Evolutionary conservation across 2,888 invertebrate species (phyloP), one percentile per base, ranked within the genome.

Genomic region (Glaucopsyche alexis): DNA sequence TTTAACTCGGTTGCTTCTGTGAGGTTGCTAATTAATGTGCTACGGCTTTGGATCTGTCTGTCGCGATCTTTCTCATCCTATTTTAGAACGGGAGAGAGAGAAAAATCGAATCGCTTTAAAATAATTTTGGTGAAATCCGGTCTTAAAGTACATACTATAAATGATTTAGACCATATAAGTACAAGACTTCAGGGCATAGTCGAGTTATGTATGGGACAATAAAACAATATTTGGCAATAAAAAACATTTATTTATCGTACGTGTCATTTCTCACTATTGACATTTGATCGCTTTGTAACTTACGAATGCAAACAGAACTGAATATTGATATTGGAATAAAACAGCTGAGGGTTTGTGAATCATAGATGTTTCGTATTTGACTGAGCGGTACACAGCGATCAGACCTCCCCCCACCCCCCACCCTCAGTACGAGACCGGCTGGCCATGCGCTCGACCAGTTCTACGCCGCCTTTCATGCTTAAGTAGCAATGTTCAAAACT

Each of bases 211-310:
- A 29, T 29, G 4, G 2, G 29, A 2, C 83, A 90, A 88, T 88
- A 87, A 91, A 90, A 89, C 81, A 82, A 85, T 77, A 82, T 86
- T 80, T 87, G 89, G 88, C 90, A 90, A 91, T 91, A 89, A 87
- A 90, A 91, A 91, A 89, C 88, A 84, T 91, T 89, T 90, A 88
- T 88, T 89, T 84, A 76, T 83, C 81, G 81, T 81, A 77, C 78
- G 76, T 80, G 77, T 79, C 81, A 76, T 80, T 81, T 84, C 76
- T 77, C 76, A 75, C 75, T 74, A 69, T 55, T 64, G 67, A 16
- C 71, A 71, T 50, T 66, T 60, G 71, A 67, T 73, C 71, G 74
- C 71, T 71, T 71, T 65, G 74, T 45, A 55, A 71, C 7, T 60
- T n/a, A 64, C 38, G 4, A 40, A 7, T 5, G 38, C 42, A 67